phyloP scores from a whole-genome alignment of 64 coral and sea anemone genomes.

The Astreopora myriophthalma region DNA sequence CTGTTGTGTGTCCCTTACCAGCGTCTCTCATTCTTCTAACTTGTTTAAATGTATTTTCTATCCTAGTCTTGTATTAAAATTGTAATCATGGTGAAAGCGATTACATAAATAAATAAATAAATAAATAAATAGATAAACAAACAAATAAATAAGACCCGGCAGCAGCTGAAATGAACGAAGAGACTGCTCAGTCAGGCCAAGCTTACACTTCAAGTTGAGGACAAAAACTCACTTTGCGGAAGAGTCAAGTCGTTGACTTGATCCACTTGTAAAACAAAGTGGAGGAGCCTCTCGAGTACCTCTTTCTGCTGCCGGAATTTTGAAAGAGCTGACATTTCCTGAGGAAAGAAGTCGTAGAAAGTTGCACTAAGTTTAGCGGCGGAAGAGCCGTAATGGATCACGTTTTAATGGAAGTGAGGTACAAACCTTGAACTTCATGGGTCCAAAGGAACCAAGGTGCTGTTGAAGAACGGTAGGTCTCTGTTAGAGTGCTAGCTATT shows the following conservation, averaged over 20 bases:
- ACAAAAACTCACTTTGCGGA: neutral
- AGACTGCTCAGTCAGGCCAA: too few relatives aligned
- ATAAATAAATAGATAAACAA: too few relatives aligned
- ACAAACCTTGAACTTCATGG: constrained; percentile 73
- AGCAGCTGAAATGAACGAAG: too few relatives aligned
- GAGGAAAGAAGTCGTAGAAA: neutral
- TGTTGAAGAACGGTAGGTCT: neutral
- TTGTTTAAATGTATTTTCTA: too few relatives aligned
- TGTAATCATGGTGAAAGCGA: too few relatives aligned
- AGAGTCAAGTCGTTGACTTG: neutral
- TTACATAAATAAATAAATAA: too few relatives aligned
- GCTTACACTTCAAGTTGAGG: neutral
- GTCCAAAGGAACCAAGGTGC: constrained; percentile 74
- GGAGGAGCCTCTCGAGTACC: constrained; percentile 40
- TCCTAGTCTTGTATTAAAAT: too few relatives aligned
- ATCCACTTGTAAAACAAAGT: constrained; percentile 25
- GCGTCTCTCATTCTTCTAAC: too few relatives aligned
- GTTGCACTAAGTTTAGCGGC: neutral
- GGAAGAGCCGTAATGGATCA: too few relatives aligned
- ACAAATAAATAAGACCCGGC: too few relatives aligned
- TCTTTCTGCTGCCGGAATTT: constrained; percentile 53
- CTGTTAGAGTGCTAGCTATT: neutral
- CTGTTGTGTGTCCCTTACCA: too few relatives aligned
- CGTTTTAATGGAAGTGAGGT: neutral
- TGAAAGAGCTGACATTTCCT: constrained; percentile 62